These are phyloP conservation scores for Tretioscincus oriximinensis DNA, from an alignment of 2,113 vertebrate genomes.

Conservation along the genomic window DNA sequence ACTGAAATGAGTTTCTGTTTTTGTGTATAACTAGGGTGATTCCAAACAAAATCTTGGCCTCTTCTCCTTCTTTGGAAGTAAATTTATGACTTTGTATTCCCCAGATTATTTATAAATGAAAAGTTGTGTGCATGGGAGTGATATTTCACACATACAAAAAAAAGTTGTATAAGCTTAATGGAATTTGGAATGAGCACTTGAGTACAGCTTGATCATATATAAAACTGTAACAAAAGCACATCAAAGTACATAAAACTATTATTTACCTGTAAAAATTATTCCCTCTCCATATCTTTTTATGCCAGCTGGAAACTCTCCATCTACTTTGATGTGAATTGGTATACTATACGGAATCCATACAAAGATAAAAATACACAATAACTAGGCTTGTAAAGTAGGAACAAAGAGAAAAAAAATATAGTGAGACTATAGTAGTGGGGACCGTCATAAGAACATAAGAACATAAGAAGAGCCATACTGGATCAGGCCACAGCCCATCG, in stretches of 20 bases:
- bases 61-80: background rate
- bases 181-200: background rate
- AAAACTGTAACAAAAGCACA: rapidly evolving
- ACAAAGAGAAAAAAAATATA: background rate
- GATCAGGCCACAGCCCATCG: no score
- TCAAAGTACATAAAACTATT: background rate
- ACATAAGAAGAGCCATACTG: no score
- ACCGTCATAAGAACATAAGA: no score
- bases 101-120: background rate
- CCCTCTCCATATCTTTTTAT: background rate
- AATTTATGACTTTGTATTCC: background rate
- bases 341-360: background rate
- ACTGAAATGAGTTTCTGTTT: background rate
- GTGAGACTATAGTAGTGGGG: background rate
- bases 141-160: background rate
- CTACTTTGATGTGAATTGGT: background rate
- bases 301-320: rapidly evolving
- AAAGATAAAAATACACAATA: no score
- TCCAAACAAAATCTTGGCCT: background rate
- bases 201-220: background rate
- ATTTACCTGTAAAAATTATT: rapidly evolving
- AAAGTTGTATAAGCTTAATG: background rate
- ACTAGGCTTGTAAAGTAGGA: background rate
- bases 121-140: background rate
- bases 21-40: background rate